phyloP scores from a whole-genome alignment of 2,113 vertebrate species.

The Gallinago paraguaiae region DNA sequence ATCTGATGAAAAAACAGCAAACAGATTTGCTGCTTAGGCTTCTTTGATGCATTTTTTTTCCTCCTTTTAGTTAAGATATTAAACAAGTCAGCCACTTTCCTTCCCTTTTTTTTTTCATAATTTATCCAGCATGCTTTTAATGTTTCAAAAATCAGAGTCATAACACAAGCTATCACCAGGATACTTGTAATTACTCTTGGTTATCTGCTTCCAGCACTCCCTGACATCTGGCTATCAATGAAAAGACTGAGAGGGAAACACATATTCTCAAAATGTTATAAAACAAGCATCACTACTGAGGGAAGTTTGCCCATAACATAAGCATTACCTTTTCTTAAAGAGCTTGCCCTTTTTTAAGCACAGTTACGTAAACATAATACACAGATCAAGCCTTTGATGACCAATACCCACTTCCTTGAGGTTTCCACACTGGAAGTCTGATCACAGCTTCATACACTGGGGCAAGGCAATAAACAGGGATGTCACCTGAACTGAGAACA shows the following conservation, averaged over 20 bases:
- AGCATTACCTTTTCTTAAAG: background rate
- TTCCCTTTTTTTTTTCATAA: background rate
- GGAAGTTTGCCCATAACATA: background rate
- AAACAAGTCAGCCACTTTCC: background rate
- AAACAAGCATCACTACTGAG: background rate
- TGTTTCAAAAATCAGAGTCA: background rate
- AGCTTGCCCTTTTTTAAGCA: background rate
- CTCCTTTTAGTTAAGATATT: background rate
- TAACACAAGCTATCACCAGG: background rate
- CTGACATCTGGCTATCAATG: background rate
- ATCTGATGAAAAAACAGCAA: slow-evolving; percentile 3
- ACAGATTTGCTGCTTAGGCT: background rate
- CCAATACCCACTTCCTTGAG: background rate
- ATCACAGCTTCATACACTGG: background rate
- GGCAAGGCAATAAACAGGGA: background rate
- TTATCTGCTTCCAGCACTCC: background rate
- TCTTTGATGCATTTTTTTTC: background rate
- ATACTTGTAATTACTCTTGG: background rate
- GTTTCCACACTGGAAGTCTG: background rate
- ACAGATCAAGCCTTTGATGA: background rate
- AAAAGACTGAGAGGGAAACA: background rate
- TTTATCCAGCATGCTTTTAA: background rate
- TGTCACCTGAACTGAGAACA: background rate
- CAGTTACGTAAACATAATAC: background rate
- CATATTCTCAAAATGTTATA: background rate